phyloP scores from a whole-genome alignment of 53 echinoderm and acorn worm species.

The Stichopus horrens region DNA sequence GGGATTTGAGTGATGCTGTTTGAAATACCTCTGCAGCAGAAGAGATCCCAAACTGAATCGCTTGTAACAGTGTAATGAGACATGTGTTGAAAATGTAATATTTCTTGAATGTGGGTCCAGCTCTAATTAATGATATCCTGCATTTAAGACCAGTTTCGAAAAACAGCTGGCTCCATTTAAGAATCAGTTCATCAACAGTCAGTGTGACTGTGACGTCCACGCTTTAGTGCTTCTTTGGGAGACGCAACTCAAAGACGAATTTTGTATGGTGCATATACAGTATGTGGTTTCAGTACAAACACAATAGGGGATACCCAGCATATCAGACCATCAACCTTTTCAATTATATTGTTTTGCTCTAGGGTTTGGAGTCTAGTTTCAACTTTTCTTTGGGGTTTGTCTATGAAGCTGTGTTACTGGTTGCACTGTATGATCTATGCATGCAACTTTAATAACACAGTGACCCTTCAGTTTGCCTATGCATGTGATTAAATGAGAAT shows the following conservation, averaged over 20 bases:
- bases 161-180: conserved; percentile 55
- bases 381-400: conserved; percentile 56
- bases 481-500: too few relatives aligned
- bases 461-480: too few relatives aligned
- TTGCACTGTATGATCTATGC: conserved; percentile 15
- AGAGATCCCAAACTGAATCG: conserved; percentile 61
- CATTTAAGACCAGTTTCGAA: conserved; percentile 60
- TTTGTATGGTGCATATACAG: conserved; percentile 34
- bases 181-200: conserved; percentile 61
- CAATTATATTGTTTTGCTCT: conserved; percentile 61
- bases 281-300: conserved; percentile 58
- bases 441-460: too few relatives aligned
- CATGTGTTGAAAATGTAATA: conserved; percentile 71
- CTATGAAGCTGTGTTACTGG: conserved; percentile 66
- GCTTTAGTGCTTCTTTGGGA: conserved; percentile 47
- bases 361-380: conserved; percentile 51
- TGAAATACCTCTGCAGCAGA: conserved; percentile 65
- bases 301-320: conserved; percentile 64
- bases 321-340: conserved; percentile 57
- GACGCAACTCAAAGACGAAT: conserved; percentile 51
- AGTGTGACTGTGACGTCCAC: conserved; percentile 66
- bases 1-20: conserved; percentile 47
- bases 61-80: conserved; percentile 57
- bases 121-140: conserved; percentile 64
- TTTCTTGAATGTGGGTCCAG: conserved; percentile 54